Base-by-base conservation (phyloP, 2,113 vertebrate genomes). In the Setophaga petechia region DNA sequence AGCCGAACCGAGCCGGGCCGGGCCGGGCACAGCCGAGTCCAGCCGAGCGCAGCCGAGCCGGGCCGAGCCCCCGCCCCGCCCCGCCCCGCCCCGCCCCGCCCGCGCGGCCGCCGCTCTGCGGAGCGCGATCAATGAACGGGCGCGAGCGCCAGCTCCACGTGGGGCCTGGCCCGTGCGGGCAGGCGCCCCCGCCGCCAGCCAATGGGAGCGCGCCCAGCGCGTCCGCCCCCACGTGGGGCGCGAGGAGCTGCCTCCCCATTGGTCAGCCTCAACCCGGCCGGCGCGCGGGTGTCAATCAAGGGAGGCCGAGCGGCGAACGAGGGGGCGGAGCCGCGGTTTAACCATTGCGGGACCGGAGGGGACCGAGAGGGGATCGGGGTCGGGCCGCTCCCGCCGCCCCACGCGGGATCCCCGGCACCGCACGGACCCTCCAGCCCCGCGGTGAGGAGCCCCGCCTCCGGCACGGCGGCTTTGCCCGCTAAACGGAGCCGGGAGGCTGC, bases 91-190 rank as follows among this genome's bases (percentile, higher is more conserved):
- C 47, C 47, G 47, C 51, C 51, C 51, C 51, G 51, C 19, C 46
- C 74, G 54, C 75, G 83, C 94, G 72, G 80, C 82, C 59, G 83
- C 86, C 86, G 77, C 87, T 37, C 83, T 91, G 95, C 95, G 83
- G 93, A 89, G 90, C 71, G 58, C 88, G 94, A 95, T 95, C 96
- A 96, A 96, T 97, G 94, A 96, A 93, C 93, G 84, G 54, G 88
- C 96, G 96, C 97, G 94, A 93, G 93, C 96, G 83, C 83, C 84
- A n/a, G 90, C 90, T 96, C 97, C 97, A 97, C 97, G 96, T 97
- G 97, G 97, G 97, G 95, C 92, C 95, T 81, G 94, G 87, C 95
- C 94, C 93, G 93, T 95, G 96, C 93, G 89, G 76, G 94, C 93
- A 25, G 44, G n/a, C 76, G 87, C 73, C 77, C 80, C 78, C 33